Evolutionary conservation across 1,140 invertebrate genomes (phyloP), one percentile per base, ranked within the genome.

Genomic region (Gonatopus flavifemur): DNA sequence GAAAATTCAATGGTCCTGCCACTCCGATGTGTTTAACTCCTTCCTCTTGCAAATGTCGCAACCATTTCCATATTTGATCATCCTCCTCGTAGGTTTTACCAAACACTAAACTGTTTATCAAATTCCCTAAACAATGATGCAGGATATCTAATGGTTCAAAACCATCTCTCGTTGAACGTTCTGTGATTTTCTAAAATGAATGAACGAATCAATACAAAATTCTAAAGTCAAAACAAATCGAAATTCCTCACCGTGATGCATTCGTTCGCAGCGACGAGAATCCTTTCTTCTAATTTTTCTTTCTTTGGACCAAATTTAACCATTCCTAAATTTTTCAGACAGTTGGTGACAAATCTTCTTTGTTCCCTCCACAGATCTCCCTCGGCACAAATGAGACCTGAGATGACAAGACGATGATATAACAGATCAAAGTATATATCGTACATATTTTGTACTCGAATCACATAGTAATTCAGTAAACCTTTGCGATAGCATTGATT

Each of bases 341-440:
- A 88, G 4, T 77, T 76, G 2, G 84, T 77, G 0, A 88, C 81
- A 55, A 94, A 88, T 62, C 84, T 86, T 20, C 93, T 79, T 59
- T 94, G 90, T 56, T 93, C 86, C 55, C 83, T 86, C 93, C 93
- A 96, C 13, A 86, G 63, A 3, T 82, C 78, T 0, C 92, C 92
- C 70, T 93, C 87, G 2, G 91, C 83, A 49, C 88, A 89, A 62
- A 93, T 88, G 4, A 94, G 69, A 40, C 91, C 91, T 93, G 63
- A 19, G 7, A 0, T 3, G 15, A 7, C 2, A 7, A 10, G 15
- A 39, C n/a, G n/a, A n/a, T n/a, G n/a, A n/a, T n/a, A n/a, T n/a
- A n/a, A n/a, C n/a, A n/a, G n/a, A n/a, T n/a, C n/a, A n/a, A n/a
- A n/a, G n/a, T n/a, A n/a, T n/a, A n/a, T n/a, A n/a, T n/a, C n/a